Conservation (phyloP, 2,113 vertebrate genomes). For the Euleptes europaea region DNA sequence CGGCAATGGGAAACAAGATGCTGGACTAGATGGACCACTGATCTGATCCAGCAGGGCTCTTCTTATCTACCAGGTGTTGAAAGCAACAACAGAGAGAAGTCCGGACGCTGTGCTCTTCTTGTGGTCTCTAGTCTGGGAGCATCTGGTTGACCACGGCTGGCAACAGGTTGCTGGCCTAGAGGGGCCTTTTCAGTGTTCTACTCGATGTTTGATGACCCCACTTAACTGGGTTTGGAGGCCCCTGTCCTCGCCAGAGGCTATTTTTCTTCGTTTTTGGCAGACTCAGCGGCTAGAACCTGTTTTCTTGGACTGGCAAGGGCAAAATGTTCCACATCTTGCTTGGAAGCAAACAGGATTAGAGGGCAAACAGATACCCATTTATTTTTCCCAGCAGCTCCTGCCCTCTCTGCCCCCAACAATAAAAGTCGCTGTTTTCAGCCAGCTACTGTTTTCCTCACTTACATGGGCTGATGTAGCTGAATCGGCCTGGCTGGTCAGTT, state of each 20-base stretch:
- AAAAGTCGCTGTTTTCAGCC: neutral
- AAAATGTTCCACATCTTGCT: neutral
- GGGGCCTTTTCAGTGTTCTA: no score
- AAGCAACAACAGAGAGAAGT: no score
- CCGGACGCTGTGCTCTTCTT: no score
- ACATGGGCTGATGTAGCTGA: slow-evolving; percentile 77
- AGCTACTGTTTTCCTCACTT: slow-evolving; percentile 26
- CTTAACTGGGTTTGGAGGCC: neutral
- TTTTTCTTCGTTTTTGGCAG: neutral
- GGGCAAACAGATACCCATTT: neutral
- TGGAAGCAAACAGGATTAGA: neutral
- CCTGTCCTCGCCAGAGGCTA: fast-evolving
- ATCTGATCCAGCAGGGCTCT: no score
- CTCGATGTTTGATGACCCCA: neutral
- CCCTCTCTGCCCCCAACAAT: no score
- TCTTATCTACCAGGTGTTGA: no score
- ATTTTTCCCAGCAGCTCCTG: neutral
- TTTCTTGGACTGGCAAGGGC: neutral
- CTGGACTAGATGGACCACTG: no score
- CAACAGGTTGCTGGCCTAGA: no score
- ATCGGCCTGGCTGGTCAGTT: slow-evolving; percentile 76
- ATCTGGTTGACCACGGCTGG: no score
- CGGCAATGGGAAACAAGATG: no score
- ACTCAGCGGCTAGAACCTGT: neutral
- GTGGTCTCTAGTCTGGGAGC: no score